A percentile compares a stretch with the other conserved stretches of the same genome.
These are phyloP conservation scores for Calameuta pallipes DNA, from an alignment of 2,888 invertebrate genomes.

Conservation along the genomic window DNA sequence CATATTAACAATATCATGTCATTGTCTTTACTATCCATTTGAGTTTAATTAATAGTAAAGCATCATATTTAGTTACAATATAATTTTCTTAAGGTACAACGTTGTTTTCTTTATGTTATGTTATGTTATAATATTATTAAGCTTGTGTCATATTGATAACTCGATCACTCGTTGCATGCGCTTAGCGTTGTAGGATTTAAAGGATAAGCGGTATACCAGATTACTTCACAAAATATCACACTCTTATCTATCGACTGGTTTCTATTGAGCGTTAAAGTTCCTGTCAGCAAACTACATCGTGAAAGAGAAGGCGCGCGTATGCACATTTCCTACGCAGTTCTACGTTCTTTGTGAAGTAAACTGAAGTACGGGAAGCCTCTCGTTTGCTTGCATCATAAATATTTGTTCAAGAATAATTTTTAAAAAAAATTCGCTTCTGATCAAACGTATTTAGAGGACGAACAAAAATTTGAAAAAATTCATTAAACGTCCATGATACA, in stretches of 20 bases:
- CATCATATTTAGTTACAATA: constrained; percentile 6
- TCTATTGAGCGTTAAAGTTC: constrained; percentile 27
- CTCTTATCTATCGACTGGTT: neutral
- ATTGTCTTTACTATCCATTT: neutral
- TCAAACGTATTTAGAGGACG: neutral
- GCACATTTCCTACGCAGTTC: constrained; percentile 23
- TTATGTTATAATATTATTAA: constrained; percentile 10
- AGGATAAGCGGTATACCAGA: constrained; percentile 30
- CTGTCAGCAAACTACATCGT: constrained; percentile 26
- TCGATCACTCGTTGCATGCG: constrained; percentile 53
- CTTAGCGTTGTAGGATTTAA: constrained; percentile 29
- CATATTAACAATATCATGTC: neutral
- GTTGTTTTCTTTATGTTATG: constrained; percentile 1
- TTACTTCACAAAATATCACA: constrained; percentile 14
- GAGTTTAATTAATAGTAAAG: constrained; percentile 4
- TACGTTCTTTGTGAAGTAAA: constrained; percentile 39
- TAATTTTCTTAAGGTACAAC: constrained; percentile 8
- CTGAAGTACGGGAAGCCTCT: constrained; percentile 33
- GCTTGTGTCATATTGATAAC: constrained; percentile 16
- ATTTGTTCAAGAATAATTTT: neutral
- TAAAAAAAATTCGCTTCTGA: neutral
- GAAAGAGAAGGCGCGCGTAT: constrained; percentile 21
- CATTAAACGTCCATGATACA: neutral
- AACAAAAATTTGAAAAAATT: neutral
- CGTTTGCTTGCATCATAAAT: constrained; percentile 30